Evolutionary conservation across 2,888 invertebrate genomes (phyloP), one percentile per base, ranked within the genome.

Genomic region (Eristalis intricaria): DNA sequence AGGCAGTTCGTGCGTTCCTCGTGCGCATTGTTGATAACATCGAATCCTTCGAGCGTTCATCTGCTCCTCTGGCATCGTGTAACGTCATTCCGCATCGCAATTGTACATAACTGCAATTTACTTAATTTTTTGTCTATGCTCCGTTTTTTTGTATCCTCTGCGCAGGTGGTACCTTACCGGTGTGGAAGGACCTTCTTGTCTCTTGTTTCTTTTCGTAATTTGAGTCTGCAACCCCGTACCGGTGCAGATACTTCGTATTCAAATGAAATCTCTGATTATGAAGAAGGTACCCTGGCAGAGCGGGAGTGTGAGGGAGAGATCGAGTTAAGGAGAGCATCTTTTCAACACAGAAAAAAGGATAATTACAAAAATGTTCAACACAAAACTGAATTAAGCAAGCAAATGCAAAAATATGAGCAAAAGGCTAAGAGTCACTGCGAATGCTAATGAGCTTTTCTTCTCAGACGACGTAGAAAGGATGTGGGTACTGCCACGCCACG

Each of bases 391-490:
- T 26, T 8, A 60, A 15, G 22, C 35, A 43, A 79, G 79, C 4
- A 73, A 71, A 73, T 66, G 68, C 40, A 73, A 63, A 66, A 74
- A 35, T 68, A 60, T 32, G 38, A 73, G 19, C 11, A 74, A 74
- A 84, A 80, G 74, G 65, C 50, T 79, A 84, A 74, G 70, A 84
- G 79, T 75, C 64, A 40, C 38, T 76, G 10, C 61, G 22, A 84
- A 75, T 80, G 65, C 70, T 84, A 84, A 84, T 79, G 79, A 70
- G 64, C 61, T 75, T 60, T 75, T 75, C 63, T 69, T 65, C 35
- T 50, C 61, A 73, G 11, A 35, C 50, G 64, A 32, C 35, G 23
- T n/a, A n/a, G n/a, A 40, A 70, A 66, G 11, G 66, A 23, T 26
- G 11, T 35, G 61, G 71, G 65, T 26, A 19, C 40, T 58, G 76